Evolutionary conservation across 2,113 vertebrate genomes (phyloP).

Genomic region (Daphoenositta chrysoptera): DNA sequence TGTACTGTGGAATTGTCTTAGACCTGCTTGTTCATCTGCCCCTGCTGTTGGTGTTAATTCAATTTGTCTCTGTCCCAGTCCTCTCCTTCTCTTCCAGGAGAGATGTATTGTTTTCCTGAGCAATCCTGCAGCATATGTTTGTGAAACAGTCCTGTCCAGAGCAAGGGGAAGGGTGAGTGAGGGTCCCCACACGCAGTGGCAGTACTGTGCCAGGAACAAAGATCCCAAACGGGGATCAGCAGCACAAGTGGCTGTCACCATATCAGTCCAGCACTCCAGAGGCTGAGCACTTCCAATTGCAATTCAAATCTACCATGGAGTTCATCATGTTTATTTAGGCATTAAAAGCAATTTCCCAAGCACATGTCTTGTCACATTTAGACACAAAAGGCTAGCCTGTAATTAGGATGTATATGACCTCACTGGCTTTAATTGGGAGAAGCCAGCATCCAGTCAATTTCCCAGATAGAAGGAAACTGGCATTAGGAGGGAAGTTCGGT

Average conservation of each 20-base stretch:
- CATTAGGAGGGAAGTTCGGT: constrained; percentile 29
- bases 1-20: neutral
- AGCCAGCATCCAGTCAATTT: constrained; percentile 44
- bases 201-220: neutral
- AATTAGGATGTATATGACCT: constrained; percentile 63
- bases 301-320: constrained; percentile 23
- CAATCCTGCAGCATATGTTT: neutral
- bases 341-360: constrained; percentile 57
- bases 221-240: neutral
- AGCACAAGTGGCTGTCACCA: neutral
- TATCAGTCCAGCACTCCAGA: neutral
- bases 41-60: neutral
- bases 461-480: constrained; percentile 46
- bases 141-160: neutral
- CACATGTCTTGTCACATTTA: constrained; percentile 64
- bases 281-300: neutral
- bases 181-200: neutral
- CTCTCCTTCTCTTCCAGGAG: neutral
- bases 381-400: constrained; percentile 54
- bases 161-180: neutral
- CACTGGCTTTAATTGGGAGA: constrained; percentile 63
- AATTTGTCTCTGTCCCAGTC: neutral
- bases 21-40: neutral
- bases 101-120: neutral
- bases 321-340: constrained; percentile 51